phyloP scores from a whole-genome alignment of 2,113 vertebrate genomes.

The Cynocephalus volans region DNA sequence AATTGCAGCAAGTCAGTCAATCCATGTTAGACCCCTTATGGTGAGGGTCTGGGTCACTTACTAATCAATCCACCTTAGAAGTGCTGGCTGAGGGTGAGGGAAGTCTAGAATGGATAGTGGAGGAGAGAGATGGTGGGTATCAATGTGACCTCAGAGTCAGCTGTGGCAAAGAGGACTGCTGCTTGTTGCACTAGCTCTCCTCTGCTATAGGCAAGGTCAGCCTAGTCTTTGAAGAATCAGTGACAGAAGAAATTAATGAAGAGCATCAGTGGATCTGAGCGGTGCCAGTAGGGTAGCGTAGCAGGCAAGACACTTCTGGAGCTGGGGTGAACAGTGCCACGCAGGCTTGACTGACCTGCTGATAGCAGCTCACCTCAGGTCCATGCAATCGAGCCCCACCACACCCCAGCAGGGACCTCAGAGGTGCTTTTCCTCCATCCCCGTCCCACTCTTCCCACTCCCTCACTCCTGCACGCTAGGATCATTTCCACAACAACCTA shows the following conservation, averaged over 20 bases:
- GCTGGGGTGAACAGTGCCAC: neutral
- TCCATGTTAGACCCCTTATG: neutral
- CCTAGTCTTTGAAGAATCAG: neutral
- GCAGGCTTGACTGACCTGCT: neutral
- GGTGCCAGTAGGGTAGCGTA: neutral
- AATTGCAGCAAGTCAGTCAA: neutral
- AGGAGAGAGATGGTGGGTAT: neutral
- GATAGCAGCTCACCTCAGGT: neutral
- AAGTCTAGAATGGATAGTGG: neutral
- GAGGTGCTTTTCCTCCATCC: neutral
- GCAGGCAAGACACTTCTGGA: neutral
- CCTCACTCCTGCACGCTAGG: neutral
- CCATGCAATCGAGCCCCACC: neutral
- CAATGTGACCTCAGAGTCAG: neutral
- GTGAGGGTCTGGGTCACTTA: neutral
- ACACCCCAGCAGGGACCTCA: neutral
- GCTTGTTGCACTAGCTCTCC: neutral
- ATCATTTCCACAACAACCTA: neutral
- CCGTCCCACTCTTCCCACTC: neutral
- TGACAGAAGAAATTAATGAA: neutral
- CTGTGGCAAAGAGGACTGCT: neutral
- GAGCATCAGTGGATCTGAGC: neutral
- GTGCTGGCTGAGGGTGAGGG: neutral
- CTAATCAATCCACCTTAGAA: neutral
- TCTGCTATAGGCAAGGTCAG: neutral